phyloP scores from a whole-genome alignment of 2,888 invertebrate species.

The Synergus gifuensis region DNA sequence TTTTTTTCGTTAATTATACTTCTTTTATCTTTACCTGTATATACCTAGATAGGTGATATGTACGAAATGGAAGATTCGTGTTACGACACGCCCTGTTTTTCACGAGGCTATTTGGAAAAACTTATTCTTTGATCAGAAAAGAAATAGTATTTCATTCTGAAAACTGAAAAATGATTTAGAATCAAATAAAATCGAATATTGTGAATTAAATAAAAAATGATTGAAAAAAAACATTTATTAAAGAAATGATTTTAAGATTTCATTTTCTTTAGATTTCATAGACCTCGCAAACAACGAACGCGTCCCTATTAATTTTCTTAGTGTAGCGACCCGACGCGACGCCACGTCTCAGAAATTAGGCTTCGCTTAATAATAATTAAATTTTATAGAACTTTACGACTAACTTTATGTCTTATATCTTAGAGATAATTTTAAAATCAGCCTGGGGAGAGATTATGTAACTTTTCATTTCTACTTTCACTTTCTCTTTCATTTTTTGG shows the following conservation, averaged over 20 bases:
- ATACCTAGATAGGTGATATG: conserved; percentile 72
- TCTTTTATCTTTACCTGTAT: conserved; percentile 54
- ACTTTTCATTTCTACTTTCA: no score
- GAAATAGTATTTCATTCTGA: background rate
- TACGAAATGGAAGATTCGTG: conserved; percentile 78
- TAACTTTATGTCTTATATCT: conserved; percentile 38
- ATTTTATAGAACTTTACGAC: conserved; percentile 47
- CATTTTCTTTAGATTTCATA: background rate
- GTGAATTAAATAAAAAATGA: background rate
- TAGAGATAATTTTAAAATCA: conserved; percentile 13
- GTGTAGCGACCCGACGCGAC: conserved; percentile 50
- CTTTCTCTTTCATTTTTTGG: no score
- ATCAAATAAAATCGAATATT: background rate
- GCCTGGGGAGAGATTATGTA: background rate
- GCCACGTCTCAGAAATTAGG: conserved; percentile 49
- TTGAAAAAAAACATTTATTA: background rate
- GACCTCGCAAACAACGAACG: conserved; percentile 19
- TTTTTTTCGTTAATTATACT: conserved; percentile 48
- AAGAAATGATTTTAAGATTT: background rate
- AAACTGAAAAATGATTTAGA: no score
- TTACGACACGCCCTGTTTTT: conserved; percentile 58
- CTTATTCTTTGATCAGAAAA: background rate
- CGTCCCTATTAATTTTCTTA: conserved; percentile 34
- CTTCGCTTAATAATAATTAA: conserved; percentile 44
- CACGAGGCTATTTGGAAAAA: background rate